Conservation (phyloP, 2,113 vertebrate genomes). For the Echinops telfairi region DNA sequence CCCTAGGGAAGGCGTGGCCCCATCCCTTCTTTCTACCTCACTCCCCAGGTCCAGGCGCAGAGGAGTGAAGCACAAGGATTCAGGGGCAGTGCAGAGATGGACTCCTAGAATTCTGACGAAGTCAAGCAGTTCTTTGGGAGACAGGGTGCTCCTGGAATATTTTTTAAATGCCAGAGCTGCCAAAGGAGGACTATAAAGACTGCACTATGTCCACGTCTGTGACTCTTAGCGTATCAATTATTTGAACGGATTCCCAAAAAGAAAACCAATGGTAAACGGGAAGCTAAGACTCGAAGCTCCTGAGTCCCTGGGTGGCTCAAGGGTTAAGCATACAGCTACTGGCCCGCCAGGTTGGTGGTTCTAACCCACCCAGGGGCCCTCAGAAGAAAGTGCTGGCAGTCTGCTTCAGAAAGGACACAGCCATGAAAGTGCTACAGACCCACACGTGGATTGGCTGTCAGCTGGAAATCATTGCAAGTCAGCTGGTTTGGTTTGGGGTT, state of each 20-base stretch:
- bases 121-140: not conserved
- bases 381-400: not conserved
- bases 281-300: not conserved
- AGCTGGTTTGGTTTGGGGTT: not conserved
- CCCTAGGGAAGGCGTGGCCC: no score
- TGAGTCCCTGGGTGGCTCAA: not conserved
- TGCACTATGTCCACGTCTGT: no score
- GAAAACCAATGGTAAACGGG: no score
- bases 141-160: not conserved
- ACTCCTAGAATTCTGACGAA: not conserved
- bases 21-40: not conserved
- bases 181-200: not conserved
- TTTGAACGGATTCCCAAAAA: slow-evolving; percentile 2
- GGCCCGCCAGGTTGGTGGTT: not conserved
- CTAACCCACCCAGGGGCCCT: not conserved
- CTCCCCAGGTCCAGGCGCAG: not conserved
- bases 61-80: not conserved
- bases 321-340: not conserved
- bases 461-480: not conserved
- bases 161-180: slow-evolving; percentile 11
- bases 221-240: not conserved
- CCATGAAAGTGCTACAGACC: not conserved
- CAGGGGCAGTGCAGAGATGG: not conserved
- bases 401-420: not conserved
- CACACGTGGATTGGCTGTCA: not conserved